phyloP scores from a whole-genome alignment of 2,113 vertebrate species.

The Prionailurus bengalensis region DNA sequence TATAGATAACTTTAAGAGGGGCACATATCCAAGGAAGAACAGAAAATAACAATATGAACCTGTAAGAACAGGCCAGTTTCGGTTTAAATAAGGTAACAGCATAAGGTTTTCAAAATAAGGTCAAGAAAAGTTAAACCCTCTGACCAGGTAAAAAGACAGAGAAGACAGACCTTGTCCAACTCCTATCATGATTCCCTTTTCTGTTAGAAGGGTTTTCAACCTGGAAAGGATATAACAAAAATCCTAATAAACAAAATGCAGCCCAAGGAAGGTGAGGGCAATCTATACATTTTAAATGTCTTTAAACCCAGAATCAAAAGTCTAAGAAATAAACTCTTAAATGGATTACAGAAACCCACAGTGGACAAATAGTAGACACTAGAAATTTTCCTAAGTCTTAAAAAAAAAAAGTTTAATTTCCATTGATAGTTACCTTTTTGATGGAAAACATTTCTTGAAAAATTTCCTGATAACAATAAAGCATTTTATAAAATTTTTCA shows the following conservation, averaged over 20 bases:
- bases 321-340: slow-evolving; percentile 42
- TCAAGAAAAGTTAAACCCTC: slow-evolving; percentile 31
- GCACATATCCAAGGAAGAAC: neutral
- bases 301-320: slow-evolving; percentile 51
- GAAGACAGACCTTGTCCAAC: slow-evolving; percentile 56
- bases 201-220: slow-evolving; percentile 68
- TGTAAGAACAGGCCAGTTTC: neutral
- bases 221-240: slow-evolving; percentile 71
- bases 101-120: slow-evolving; percentile 57
- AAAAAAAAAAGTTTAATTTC: slow-evolving; percentile 21
- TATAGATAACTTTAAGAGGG: slow-evolving; percentile 5
- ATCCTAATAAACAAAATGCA: slow-evolving; percentile 68
- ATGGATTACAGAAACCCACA: slow-evolving; percentile 35
- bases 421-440: slow-evolving; percentile 7
- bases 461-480: slow-evolving; percentile 35
- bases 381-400: slow-evolving; percentile 42
- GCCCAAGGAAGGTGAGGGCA: slow-evolving; percentile 8
- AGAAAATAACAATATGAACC: slow-evolving; percentile 45
- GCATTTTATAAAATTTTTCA: slow-evolving; percentile 45
- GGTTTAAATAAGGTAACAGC: slow-evolving; percentile 38
- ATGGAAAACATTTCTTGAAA: slow-evolving; percentile 23
- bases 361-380: slow-evolving; percentile 15
- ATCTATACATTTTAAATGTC: slow-evolving; percentile 46
- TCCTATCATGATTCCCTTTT: slow-evolving; percentile 70
- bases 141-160: slow-evolving; percentile 59